Evolutionary conservation across 2,888 invertebrate species (phyloP), one percentile per base, ranked within the genome.

Genomic region (Poecilobothrus nobilitatus): DNA sequence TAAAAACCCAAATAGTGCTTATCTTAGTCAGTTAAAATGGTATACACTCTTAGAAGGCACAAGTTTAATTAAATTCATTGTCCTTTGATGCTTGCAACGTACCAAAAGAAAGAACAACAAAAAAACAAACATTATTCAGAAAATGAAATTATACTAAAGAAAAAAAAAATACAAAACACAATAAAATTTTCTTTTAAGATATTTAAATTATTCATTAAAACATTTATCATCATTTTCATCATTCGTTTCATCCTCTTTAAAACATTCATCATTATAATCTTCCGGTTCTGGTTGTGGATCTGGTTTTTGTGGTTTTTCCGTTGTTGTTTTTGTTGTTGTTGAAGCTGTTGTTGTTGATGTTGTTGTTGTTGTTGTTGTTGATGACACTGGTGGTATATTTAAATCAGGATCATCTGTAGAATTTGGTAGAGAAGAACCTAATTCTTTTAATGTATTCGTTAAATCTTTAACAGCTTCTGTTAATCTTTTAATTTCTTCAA

Each of bases 251-350:
- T 22, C 8, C 21, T 64, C 22, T 6, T 22, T 22, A n/a, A 22
- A 33, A 22, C 64, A 64, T 64, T 33, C 27, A 64, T 21, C 21
- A 1, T 64, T 15, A 4, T 2, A 27, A 27, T 27, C 27, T 27
- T 27, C 27, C 2, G 27, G 27, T 27, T 27, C 27, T 27, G 27
- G 27, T 5, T 27, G 27, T 27, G 27, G 27, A 53, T 53, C 53
- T 53, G 53, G 53, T 12, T 37, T 37, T 70, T 63, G 62, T 37
- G 68, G 53, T 22, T 61, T 71, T 69, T 69, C 70, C 69, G 70
- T 53, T 69, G 44, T 44, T 44, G 44, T 12, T 44, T 2, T 44
- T 12, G 63, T 63, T 69, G 68, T 71, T 68, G 66, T 68, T 68
- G 69, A 70, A 44, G 66, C 67, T 68, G 68, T 71, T 41, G 63